A percentile compares a stretch with the other conserved stretches of the same genome.
Conservation (phyloP, 37 sponge, comb jelly and placozoan species). For the Mnemiopsis leidyi region DNA sequence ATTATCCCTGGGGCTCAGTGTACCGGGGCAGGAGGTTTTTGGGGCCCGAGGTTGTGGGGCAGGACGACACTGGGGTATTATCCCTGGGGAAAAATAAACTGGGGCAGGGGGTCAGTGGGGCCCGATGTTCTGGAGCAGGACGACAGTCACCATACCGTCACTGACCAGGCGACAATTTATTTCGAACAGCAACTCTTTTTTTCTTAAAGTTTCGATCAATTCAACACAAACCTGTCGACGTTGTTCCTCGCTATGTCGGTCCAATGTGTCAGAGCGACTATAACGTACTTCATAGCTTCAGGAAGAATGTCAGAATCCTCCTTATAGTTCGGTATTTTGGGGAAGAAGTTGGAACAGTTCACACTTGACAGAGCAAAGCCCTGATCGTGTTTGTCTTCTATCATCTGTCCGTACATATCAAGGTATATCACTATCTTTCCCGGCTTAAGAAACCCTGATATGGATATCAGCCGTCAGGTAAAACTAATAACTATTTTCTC, state of each 20-base stretch:
- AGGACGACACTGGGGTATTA: too few species aligned
- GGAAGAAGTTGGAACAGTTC: background rate
- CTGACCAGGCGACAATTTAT: too few species aligned
- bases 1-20: too few species aligned
- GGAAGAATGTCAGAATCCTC: background rate
- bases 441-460: background rate
- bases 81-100: too few species aligned
- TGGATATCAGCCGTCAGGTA: background rate
- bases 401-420: slow-evolving; percentile 23
- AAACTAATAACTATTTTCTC: too few species aligned
- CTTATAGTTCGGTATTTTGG: background rate
- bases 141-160: too few species aligned
- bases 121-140: too few species aligned
- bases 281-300: background rate
- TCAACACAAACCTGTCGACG: background rate
- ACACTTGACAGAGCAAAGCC: background rate
- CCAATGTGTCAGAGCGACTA: background rate
- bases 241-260: background rate
- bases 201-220: too few species aligned
- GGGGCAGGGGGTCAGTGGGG: too few species aligned
- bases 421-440: slow-evolving; percentile 1
- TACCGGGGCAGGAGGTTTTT: too few species aligned
- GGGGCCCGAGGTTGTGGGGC: too few species aligned
- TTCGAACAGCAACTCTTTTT: background rate
- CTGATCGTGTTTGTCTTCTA: background rate